phyloP scores from a whole-genome alignment of 2,888 invertebrate species.

The Itoplectis maculator region DNA sequence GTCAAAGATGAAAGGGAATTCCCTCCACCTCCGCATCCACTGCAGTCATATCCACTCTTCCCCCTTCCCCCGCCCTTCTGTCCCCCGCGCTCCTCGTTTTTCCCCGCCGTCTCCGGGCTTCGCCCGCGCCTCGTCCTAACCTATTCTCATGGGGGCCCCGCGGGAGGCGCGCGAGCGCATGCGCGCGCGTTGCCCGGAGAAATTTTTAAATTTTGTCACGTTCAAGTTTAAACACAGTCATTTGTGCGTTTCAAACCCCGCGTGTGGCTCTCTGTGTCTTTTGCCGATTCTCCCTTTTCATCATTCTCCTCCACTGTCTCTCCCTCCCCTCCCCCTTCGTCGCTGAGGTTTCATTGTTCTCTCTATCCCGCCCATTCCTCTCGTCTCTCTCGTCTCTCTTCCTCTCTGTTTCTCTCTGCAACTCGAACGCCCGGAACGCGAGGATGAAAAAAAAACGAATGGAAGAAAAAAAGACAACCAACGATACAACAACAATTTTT shows the following conservation, averaged over 20 bases:
- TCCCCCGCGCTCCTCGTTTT: too few relatives aligned
- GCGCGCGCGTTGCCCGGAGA: constrained; percentile 68
- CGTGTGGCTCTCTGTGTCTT: constrained; percentile 65
- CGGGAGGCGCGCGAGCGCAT: constrained; percentile 57
- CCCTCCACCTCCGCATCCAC: constrained; percentile 50
- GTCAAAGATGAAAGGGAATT: constrained; percentile 61
- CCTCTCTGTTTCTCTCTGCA: too few relatives aligned
- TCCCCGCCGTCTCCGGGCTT: constrained; percentile 57
- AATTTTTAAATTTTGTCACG: constrained; percentile 84
- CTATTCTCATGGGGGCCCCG: constrained; percentile 63
- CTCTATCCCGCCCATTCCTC: constrained; percentile 43
- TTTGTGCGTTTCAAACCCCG: constrained; percentile 78
- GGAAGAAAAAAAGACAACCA: neutral
- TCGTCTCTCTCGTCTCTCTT: too few relatives aligned
- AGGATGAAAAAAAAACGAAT: constrained; percentile 41
- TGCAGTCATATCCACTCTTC: constrained; percentile 48
- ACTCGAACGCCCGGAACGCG: constrained; percentile 50
- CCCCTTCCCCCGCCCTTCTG: constrained; percentile 52
- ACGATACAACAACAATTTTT: constrained; percentile 22
- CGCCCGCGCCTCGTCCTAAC: constrained; percentile 51
- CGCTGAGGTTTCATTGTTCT: constrained; percentile 63
- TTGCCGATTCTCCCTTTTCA: constrained; percentile 77
- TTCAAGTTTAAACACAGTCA: constrained; percentile 85
- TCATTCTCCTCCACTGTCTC: constrained; percentile 51
- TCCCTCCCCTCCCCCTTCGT: constrained; percentile 48